These are phyloP conservation scores for Troglohyphantes excavatus DNA, from an alignment of 2,888 invertebrate genomes.

Conservation along the genomic window DNA sequence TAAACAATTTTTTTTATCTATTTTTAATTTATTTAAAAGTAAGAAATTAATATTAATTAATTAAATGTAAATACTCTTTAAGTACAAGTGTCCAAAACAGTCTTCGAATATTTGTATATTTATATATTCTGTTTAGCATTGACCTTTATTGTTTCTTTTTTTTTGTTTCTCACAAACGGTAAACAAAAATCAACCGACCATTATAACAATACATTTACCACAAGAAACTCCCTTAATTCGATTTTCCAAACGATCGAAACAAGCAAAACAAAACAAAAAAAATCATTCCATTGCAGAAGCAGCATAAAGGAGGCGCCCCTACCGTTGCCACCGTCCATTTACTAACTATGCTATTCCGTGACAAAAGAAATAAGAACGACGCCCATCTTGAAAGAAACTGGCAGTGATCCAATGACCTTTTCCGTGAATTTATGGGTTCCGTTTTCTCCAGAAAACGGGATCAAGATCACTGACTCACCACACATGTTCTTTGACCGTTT, in stretches of 20 bases:
- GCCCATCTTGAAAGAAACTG: slow-evolving; percentile 49
- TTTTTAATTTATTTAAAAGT: too few relatives aligned
- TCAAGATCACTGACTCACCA: slow-evolving; percentile 33
- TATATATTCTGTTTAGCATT: too few relatives aligned
- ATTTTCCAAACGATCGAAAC: not conserved
- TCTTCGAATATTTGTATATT: too few relatives aligned
- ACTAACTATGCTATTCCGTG: slow-evolving; percentile 36
- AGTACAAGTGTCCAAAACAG: too few relatives aligned
- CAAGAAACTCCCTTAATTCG: not conserved
- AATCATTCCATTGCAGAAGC: not conserved
- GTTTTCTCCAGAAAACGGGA: slow-evolving; percentile 41
- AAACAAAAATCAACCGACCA: too few relatives aligned
- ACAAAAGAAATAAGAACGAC: slow-evolving; percentile 43
- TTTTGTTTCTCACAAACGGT: too few relatives aligned
- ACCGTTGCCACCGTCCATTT: not conserved
- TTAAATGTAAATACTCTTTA: too few relatives aligned
- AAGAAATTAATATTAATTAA: too few relatives aligned
- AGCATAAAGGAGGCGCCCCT: not conserved
- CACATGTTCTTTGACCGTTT: slow-evolving; percentile 32
- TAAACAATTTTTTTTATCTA: too few relatives aligned
- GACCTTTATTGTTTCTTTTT: too few relatives aligned
- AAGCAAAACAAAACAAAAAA: not conserved
- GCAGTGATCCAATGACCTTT: slow-evolving; percentile 73
- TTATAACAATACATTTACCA: too few relatives aligned
- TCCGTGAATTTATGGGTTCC: slow-evolving; percentile 30